Conservation (phyloP, 2,888 invertebrate species). For the Seladonia tumulorum region DNA sequence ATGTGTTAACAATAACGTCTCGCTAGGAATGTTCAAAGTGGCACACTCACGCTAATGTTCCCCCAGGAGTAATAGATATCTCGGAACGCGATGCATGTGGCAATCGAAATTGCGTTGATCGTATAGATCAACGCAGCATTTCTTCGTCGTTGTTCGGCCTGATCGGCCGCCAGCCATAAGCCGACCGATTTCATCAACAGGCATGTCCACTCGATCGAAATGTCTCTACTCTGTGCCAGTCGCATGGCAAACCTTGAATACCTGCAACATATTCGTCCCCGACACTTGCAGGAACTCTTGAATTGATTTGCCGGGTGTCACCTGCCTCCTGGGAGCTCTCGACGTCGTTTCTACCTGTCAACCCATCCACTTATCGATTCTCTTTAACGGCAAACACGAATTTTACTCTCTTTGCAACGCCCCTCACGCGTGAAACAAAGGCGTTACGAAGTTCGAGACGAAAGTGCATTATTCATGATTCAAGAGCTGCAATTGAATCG, state of each 20-base stretch:
- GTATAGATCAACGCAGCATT: slow-evolving; percentile 36
- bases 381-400: neutral
- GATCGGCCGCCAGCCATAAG: slow-evolving; percentile 29
- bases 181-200: slow-evolving; percentile 43
- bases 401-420: neutral
- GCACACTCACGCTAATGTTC: slow-evolving; percentile 36
- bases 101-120: neutral
- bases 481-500: neutral
- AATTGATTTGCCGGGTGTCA: neutral
- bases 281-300: too few relatives aligned
- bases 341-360: neutral
- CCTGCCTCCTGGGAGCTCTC: neutral
- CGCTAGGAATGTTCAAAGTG: too few relatives aligned
- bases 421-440: neutral
- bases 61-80: slow-evolving; percentile 47
- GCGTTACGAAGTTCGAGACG: neutral
- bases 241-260: slow-evolving; percentile 15
- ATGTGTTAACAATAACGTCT: too few relatives aligned
- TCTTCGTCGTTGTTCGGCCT: slow-evolving; percentile 19
- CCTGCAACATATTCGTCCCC: neutral
- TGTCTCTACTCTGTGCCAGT: neutral
- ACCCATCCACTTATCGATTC: neutral
- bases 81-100: slow-evolving; percentile 31
- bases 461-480: slow-evolving; percentile 23
- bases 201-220: slow-evolving; percentile 38